Conservation (phyloP, 2,113 vertebrate genomes). For the Hyperoodon ampullatus region DNA sequence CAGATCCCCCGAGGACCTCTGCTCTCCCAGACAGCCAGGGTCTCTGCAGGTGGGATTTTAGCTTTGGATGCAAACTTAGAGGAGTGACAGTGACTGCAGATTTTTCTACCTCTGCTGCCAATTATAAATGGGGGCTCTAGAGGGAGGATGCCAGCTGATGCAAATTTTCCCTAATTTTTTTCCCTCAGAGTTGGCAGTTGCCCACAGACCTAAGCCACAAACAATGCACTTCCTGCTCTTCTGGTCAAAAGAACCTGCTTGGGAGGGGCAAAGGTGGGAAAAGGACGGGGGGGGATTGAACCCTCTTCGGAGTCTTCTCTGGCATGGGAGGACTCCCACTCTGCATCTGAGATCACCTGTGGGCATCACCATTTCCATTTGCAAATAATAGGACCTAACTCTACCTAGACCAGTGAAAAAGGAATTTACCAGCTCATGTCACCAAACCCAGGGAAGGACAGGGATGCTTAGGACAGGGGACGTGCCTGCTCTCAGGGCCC, state of each 20-base stretch:
- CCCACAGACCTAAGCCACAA: neutral
- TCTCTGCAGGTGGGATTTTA: neutral
- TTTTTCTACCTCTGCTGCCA: neutral
- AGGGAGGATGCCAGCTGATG: no score
- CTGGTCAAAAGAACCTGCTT: neutral
- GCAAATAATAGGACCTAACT: neutral
- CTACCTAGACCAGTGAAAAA: neutral
- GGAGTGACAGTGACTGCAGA: neutral
- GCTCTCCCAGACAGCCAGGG: neutral
- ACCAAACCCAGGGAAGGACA: neutral
- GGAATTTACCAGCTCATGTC: neutral
- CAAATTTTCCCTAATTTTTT: neutral
- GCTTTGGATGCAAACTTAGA: neutral
- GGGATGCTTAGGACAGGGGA: neutral
- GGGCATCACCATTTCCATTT: neutral
- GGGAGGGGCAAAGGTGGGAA: neutral
- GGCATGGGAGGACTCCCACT: neutral
- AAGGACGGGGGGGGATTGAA: neutral
- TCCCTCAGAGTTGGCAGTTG: neutral
- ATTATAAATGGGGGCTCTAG: neutral
- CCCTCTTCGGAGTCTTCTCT: neutral
- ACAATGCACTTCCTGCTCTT: neutral
- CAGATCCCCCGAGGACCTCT: neutral
- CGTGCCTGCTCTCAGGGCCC: fast-evolving
- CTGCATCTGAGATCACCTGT: neutral